Percentiles rank a stretch among this genome's conserved stretches.
Evolutionary conservation across 2,888 invertebrate species (phyloP).

Genomic region (Julus scandinavius): DNA sequence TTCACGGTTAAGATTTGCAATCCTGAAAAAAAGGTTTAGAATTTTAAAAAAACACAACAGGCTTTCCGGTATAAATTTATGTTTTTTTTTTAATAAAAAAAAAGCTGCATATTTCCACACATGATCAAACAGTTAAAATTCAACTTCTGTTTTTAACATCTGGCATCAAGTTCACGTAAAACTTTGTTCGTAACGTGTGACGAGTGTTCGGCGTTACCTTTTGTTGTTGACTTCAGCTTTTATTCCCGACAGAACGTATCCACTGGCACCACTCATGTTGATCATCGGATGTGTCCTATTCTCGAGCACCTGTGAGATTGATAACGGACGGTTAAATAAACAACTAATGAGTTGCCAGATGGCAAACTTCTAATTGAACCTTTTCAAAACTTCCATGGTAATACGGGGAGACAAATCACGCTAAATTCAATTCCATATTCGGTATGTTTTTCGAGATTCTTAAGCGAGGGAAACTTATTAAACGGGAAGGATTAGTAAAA

Average conservation of each 20-base stretch:
- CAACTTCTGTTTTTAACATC: not conserved
- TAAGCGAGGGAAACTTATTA: too few relatives aligned
- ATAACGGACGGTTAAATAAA: not conserved
- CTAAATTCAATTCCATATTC: too few relatives aligned
- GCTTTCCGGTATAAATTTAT: too few relatives aligned
- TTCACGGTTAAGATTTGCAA: too few relatives aligned
- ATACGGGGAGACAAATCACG: not conserved
- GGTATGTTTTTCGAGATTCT: too few relatives aligned
- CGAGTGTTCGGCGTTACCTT: not conserved
- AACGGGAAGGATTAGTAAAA: too few relatives aligned
- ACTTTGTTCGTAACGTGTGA: not conserved
- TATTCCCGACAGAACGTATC: conserved; percentile 83
- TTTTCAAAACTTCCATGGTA: conserved; percentile 1
- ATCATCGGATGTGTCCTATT: conserved; percentile 95
- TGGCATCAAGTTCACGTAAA: not conserved
- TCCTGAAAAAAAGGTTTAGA: too few relatives aligned
- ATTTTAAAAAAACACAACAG: too few relatives aligned
- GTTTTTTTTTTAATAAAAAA: not conserved
- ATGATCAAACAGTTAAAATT: not conserved
- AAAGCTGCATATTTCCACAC: not conserved
- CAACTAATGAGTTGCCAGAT: not conserved
- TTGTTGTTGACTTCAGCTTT: conserved; percentile 61
- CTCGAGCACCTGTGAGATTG: conserved; percentile 72
- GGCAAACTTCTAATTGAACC: not conserved
- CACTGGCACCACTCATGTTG: conserved; percentile 87